A percentile compares a stretch with the other conserved stretches of the same genome.
Conservation (phyloP, 2,888 invertebrate species). For the Gandaritis pyraliata region DNA sequence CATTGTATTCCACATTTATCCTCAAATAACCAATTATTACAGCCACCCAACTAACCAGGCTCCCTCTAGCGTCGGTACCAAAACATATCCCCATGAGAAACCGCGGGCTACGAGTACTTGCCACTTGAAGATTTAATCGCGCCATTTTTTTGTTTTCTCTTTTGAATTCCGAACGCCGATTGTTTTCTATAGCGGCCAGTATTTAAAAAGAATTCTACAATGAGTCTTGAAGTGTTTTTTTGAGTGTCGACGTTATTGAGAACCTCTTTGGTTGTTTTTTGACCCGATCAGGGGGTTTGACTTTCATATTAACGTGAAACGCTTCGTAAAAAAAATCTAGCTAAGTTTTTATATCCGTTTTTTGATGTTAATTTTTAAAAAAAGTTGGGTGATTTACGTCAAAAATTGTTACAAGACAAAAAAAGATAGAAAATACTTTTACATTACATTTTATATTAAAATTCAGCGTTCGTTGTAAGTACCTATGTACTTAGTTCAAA, state of each 20-base stretch:
- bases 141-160: constrained; percentile 78
- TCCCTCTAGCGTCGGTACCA: constrained; percentile 80
- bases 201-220: constrained; percentile 58
- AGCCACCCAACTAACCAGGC: constrained; percentile 54
- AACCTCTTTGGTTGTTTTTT: constrained; percentile 61
- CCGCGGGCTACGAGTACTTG: constrained; percentile 61
- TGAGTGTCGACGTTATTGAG: constrained; percentile 74
- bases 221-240: constrained; percentile 67
- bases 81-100: constrained; percentile 83
- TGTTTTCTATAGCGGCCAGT: constrained; percentile 73
- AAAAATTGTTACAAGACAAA: too few species aligned
- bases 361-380: too few species aligned
- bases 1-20: constrained; percentile 2
- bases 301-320: constrained; percentile 45
- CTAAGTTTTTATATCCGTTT: too few species aligned
- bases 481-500: too few species aligned
- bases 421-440: too few species aligned
- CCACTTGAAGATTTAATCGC: constrained; percentile 81
- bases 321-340: too few species aligned
- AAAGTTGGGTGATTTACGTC: too few species aligned
- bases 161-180: constrained; percentile 60
- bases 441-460: too few species aligned
- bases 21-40: background rate
- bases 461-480: too few species aligned
- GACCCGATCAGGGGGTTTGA: constrained; percentile 59